phyloP scores from a whole-genome alignment of 2,888 invertebrate genomes.

The Sesia apiformis region DNA sequence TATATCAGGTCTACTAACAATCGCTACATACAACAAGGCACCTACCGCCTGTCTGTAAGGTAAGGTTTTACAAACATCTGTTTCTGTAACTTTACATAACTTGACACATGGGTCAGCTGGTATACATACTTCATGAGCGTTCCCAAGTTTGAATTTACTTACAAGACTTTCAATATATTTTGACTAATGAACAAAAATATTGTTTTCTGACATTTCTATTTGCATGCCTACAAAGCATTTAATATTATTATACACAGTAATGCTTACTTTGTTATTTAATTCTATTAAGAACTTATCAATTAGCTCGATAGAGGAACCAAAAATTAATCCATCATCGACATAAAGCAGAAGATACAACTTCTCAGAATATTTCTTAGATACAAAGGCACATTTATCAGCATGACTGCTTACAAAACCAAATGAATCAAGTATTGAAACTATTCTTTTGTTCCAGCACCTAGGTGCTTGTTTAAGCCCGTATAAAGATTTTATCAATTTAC shows the following conservation, averaged over 20 bases:
- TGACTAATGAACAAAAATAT: constrained; percentile 13
- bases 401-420: constrained; percentile 16
- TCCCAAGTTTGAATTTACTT: constrained; percentile 14
- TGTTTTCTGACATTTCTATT: constrained; percentile 8
- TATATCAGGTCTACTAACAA: too few species aligned
- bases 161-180: constrained; percentile 10
- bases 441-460: constrained; percentile 17
- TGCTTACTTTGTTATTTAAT: constrained; percentile 19
- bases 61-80: too few species aligned
- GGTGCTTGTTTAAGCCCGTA: constrained; percentile 21
- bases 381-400: constrained; percentile 1
- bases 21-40: too few species aligned
- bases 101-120: constrained; percentile 10
- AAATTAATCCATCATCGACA: constrained; percentile 23
- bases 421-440: constrained; percentile 10
- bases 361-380: too few species aligned
- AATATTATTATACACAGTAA: too few species aligned
- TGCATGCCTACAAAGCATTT: constrained; percentile 18
- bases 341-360: constrained; percentile 8
- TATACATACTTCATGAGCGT: constrained; percentile 6
- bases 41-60: too few species aligned
- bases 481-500: constrained; percentile 15
- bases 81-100: too few species aligned
- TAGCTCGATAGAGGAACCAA: constrained; percentile 7
- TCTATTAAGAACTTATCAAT: constrained; percentile 7